Evolutionary conservation across 1,140 invertebrate genomes (phyloP), one percentile per base, ranked within the genome.

Genomic region (Lepidurus arcticus): DNA sequence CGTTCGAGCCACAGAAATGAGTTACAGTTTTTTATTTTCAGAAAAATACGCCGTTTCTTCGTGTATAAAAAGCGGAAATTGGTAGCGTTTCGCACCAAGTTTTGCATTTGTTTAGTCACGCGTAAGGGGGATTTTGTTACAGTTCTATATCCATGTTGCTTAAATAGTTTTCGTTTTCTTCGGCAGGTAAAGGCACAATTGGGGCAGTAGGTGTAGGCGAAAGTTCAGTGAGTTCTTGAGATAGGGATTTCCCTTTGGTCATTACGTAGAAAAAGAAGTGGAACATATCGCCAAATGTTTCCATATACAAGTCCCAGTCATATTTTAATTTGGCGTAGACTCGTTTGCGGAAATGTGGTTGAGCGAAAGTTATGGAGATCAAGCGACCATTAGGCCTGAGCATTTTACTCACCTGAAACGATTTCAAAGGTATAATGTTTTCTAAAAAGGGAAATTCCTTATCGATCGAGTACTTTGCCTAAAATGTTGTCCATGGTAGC

Each of bases 351-450:
- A 88, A 88, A 81, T 88, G 87, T 24, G 87, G 87, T 80, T 88
- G 87, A 24, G 84, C 82, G 81, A 88, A 88, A 44, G 87, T 85
- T 7, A 88, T 83, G 6, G 87, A 88, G 65, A 88, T 83, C 80
- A 88, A 88, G 47, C 83, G 81, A n/a, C 87, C 87, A 65, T 78
- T 80, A 6, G 81, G 80, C 73, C 82, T 84, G n/a, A 88, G 80
- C 42, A 87, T 82, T 45, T 80, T 73, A 16, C 77, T 81, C 8
- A 87, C 81, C 82, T 85, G 78, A 43, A 81, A 77, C 45, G 45
- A 42, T 42, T 26, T 11, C 44, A 13, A 47, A 26, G 43, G 0
- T 9, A 76, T 1, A 16, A 11, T 1, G 7, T n/a, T 47, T 34
- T 73, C 21, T n/a, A 77, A 75, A 75, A 75, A 42, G 2, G 10